Evolutionary conservation across 2,113 vertebrate species (phyloP).

Genomic region (Pygathrix nemaeus): DNA sequence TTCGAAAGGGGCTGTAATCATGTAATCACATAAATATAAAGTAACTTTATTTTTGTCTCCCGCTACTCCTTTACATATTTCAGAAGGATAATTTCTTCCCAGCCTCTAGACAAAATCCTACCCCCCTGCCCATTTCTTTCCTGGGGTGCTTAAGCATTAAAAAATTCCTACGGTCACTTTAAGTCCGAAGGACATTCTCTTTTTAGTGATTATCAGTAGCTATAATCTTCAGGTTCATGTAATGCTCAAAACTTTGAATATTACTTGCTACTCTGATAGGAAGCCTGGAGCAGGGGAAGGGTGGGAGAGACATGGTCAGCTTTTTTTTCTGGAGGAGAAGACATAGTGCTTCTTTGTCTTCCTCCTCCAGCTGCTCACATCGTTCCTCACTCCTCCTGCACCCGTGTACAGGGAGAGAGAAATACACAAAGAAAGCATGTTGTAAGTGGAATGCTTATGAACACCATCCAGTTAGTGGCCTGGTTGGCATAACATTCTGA

Average conservation of each 20-base stretch:
- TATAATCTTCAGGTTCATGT: neutral
- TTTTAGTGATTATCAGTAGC: constrained; percentile 4
- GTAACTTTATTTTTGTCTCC: constrained; percentile 21
- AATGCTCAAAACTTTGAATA: constrained; percentile 19
- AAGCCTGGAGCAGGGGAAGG: neutral
- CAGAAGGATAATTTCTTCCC: neutral
- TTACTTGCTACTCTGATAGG: neutral
- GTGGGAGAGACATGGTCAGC: neutral
- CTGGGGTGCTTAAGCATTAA: neutral
- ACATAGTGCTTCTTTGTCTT: neutral
- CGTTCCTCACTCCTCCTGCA: neutral
- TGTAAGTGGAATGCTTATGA: neutral
- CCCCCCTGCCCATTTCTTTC: neutral
- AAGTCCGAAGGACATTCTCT: neutral
- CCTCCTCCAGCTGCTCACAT: neutral
- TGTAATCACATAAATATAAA: neutral
- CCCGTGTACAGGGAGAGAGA: neutral
- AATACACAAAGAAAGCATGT: neutral
- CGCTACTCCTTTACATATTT: constrained; percentile 22
- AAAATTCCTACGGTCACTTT: neutral
- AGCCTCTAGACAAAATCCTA: neutral
- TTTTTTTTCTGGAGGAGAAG: constrained; percentile 1
- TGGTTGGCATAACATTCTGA: neutral
- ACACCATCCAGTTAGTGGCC: neutral
- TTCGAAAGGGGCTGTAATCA: neutral